Evolutionary conservation across 2,888 invertebrate species (phyloP).

Genomic region (Zeuzera pyrina): DNA sequence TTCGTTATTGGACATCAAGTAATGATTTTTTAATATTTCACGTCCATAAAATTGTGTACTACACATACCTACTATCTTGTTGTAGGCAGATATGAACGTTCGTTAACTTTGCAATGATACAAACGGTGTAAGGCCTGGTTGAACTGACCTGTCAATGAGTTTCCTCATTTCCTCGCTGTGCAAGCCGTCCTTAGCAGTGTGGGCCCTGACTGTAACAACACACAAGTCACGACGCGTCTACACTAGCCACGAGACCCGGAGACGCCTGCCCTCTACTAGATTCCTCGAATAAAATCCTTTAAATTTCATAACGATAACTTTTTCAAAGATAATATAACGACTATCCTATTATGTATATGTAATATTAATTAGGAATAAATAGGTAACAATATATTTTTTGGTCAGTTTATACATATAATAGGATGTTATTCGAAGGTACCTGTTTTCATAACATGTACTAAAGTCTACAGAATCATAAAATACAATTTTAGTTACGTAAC

Average conservation of each 20-base stretch:
- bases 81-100: too few relatives aligned
- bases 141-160: conserved; percentile 96
- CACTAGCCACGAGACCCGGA: conserved; percentile 55
- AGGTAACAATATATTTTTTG: not conserved
- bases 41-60: too few relatives aligned
- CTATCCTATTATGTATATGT: not conserved
- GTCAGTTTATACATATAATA: conserved; percentile 8
- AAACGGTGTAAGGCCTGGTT: conserved; percentile 33
- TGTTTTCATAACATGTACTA: conserved; percentile 49
- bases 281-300: conserved; percentile 36
- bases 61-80: too few relatives aligned
- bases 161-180: conserved; percentile 97
- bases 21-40: conserved; percentile 1
- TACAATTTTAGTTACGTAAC: conserved; percentile 57
- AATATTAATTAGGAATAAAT: not conserved
- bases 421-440: conserved; percentile 34
- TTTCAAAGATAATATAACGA: not conserved
- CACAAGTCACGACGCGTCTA: conserved; percentile 69
- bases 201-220: conserved; percentile 77
- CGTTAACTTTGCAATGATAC: too few relatives aligned
- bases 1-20: too few relatives aligned
- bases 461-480: conserved; percentile 53
- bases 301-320: too few relatives aligned
- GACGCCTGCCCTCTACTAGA: conserved; percentile 43
- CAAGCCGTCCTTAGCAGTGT: conserved; percentile 90